Percentiles rank a stretch among this genome's conserved stretches.
Conservation (phyloP, 2,797 vertebrate species). For the Poecilia picta region DNA sequence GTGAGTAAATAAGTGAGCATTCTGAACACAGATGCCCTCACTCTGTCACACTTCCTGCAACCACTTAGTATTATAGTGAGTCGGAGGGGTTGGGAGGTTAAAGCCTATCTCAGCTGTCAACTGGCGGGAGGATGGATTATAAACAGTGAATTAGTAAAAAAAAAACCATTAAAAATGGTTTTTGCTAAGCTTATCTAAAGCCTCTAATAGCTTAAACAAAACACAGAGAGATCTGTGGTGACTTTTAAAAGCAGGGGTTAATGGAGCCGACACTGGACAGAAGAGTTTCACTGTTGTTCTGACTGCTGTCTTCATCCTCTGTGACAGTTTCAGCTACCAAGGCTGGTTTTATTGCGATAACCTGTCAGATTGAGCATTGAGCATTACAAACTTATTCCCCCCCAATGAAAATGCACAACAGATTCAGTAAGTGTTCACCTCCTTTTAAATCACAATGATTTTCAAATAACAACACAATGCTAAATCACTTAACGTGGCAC, state of each 20-base stretch:
- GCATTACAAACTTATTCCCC: not conserved
- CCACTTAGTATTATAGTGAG: not conserved
- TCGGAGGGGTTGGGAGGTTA: not conserved
- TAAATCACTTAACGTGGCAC: too few relatives aligned
- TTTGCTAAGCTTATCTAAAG: not conserved
- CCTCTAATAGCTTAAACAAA: constrained; percentile 1
- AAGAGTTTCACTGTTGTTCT: not conserved
- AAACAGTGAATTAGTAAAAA: not conserved
- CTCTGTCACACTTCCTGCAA: not conserved
- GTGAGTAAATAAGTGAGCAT: not conserved
- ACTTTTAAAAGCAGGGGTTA: not conserved
- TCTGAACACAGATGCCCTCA: not conserved
- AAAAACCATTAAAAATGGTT: not conserved
- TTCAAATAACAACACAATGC: not conserved
- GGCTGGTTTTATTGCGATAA: not conserved
- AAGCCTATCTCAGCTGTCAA: not conserved
- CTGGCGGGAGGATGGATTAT: not conserved
- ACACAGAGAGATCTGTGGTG: not conserved
- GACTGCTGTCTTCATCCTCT: not conserved
- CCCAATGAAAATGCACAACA: not conserved
- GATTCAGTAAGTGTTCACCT: not conserved
- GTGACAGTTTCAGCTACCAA: not conserved
- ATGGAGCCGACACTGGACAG: not conserved
- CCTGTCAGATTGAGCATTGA: not conserved
- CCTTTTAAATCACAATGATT: not conserved